phyloP scores from a whole-genome alignment of 2,888 invertebrate genomes.

The Ganaspis brasiliensis region DNA sequence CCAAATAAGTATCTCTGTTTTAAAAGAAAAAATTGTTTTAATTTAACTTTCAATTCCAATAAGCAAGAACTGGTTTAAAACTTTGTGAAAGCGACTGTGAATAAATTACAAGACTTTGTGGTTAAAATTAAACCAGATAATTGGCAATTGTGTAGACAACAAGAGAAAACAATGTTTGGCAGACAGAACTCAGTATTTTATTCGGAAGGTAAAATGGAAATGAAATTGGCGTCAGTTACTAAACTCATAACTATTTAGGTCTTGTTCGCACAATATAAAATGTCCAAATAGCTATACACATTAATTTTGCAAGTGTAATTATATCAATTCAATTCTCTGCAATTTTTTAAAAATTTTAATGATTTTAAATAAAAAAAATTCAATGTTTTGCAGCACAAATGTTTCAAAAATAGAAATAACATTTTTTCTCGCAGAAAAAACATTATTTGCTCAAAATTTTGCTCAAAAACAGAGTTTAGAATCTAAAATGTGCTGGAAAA shows the following conservation, averaged over 20 bases:
- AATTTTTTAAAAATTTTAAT: too few relatives aligned
- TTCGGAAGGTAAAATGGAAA: not conserved
- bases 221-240: conserved; percentile 6
- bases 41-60: not conserved
- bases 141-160: conserved; percentile 8
- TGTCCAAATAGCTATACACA: not conserved
- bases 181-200: not conserved
- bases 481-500: too few relatives aligned
- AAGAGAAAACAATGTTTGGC: not conserved
- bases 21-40: too few relatives aligned
- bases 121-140: not conserved
- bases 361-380: too few relatives aligned
- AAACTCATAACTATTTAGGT: conserved; percentile 1
- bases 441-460: too few relatives aligned
- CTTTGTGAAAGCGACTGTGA: not conserved
- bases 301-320: not conserved
- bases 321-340: too few relatives aligned
- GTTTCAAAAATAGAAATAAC: too few relatives aligned
- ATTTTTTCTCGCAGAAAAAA: too few relatives aligned
- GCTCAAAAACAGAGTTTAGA: too few relatives aligned
- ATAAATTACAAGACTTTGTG: conserved; percentile 4
- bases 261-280: not conserved
- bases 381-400: too few relatives aligned
- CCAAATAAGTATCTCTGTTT: too few relatives aligned
- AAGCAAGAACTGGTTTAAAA: not conserved